Evolutionary conservation across 2,797 vertebrate genomes (phyloP).

Genomic region (Graptemys geographica): DNA sequence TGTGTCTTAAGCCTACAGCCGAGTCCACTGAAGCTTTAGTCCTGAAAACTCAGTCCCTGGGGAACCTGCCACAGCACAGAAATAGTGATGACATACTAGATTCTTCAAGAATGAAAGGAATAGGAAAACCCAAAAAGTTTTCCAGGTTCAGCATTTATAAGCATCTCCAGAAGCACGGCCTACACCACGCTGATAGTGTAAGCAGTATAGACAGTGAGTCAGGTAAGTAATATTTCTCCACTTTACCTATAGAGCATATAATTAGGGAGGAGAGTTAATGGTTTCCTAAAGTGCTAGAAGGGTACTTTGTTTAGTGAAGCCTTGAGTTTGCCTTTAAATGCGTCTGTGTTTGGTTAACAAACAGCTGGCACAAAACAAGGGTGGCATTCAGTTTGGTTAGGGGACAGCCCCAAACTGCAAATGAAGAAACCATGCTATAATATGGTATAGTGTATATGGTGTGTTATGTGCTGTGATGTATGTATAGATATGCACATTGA

Average conservation of each 20-base stretch:
- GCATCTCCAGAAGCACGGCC: conserved; percentile 88
- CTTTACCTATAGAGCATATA: neutral
- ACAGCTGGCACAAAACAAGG: neutral
- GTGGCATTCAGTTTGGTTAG: neutral
- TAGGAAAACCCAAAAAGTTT: conserved; percentile 83
- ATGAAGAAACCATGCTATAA: neutral
- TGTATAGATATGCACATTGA: neutral
- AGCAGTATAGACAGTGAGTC: conserved; percentile 89
- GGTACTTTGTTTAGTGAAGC: neutral
- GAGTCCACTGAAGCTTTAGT: conserved; percentile 38
- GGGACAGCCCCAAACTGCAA: neutral
- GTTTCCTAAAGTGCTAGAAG: conserved; percentile 10
- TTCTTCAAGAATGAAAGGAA: conserved; percentile 86
- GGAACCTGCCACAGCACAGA: conserved; percentile 21
- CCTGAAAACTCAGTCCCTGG: conserved; percentile 11
- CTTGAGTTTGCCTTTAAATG: neutral
- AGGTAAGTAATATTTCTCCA: conserved; percentile 79
- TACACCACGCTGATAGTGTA: conserved; percentile 85
- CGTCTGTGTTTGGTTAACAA: conserved; percentile 16
- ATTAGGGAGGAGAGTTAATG: neutral
- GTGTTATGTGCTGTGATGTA: neutral
- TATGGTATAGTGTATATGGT: rapidly evolving
- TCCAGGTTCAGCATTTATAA: conserved; percentile 88
- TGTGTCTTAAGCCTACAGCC: conserved; percentile 66
- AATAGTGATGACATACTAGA: conserved; percentile 77